phyloP scores from a whole-genome alignment of 1,140 invertebrate species.

The Matsumurasca onukii region DNA sequence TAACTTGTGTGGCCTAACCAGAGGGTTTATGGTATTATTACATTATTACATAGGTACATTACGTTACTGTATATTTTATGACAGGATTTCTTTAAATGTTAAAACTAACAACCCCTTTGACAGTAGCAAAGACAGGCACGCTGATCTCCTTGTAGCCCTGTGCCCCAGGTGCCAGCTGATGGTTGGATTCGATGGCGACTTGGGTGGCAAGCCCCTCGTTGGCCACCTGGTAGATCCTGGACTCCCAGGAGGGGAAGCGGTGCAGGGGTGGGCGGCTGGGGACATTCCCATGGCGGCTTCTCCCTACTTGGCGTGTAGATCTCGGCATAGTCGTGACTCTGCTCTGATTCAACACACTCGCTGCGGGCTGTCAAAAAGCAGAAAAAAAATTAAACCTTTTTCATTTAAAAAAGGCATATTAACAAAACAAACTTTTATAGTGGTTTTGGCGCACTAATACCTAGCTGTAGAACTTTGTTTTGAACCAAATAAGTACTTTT shows the following conservation, averaged over 20 bases:
- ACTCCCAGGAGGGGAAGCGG: conserved; percentile 89
- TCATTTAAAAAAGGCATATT: no score
- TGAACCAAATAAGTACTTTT: no score
- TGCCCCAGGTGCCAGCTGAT: conserved; percentile 43
- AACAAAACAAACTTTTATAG: no score
- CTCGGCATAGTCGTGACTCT: conserved; percentile 87
- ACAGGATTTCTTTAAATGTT: conserved; percentile 46
- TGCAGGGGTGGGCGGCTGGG: conserved; percentile 89
- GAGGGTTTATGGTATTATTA: no score
- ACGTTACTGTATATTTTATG: neutral
- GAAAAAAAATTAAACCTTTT: no score
- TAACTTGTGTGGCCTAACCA: no score
- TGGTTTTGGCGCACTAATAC: no score
- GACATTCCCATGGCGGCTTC: conserved; percentile 48
- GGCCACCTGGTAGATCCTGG: conserved; percentile 88
- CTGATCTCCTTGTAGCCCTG: conserved; percentile 80
- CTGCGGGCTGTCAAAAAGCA: no score
- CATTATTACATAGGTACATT: neutral
- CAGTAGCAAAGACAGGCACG: conserved; percentile 92
- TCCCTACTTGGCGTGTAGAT: conserved; percentile 92
- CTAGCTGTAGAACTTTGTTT: no score
- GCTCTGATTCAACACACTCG: conserved; percentile 46
- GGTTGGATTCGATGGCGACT: conserved; percentile 50
- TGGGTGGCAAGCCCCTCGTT: conserved; percentile 70
- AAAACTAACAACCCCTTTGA: conserved; percentile 93